Base-by-base conservation (phyloP, 2,888 invertebrate genomes). In the Polydrusus cervinus region DNA sequence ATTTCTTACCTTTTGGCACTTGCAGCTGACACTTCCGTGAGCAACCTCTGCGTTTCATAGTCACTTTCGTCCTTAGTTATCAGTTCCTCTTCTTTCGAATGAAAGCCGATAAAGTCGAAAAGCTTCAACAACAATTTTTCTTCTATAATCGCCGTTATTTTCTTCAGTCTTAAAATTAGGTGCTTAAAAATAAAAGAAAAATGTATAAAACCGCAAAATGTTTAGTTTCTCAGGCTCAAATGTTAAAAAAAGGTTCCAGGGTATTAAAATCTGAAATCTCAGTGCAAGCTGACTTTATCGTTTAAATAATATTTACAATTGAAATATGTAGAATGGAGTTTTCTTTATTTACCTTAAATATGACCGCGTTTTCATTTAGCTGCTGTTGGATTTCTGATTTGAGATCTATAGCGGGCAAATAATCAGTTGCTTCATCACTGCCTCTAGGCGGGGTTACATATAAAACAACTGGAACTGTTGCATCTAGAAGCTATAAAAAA, bases 71-170 rank as follows among this genome's bases (percentile, higher is more conserved):
- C 94, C 10, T 85, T 83, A 53, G 77, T 86, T 34, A 87, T 86
- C 1, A 89, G 88, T 49, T 90, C 89, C 76, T 91, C 91, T 40
- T 89, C 87, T 77, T 91, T 91, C 10, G 88, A 85, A 67, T 83
- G 82, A 20, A 84, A 78, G 38, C 90, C 91, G 76, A 91, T 86
- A 78, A 92, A 92, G 8, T 90, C 88, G 78, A 91, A 90, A 83
- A 95, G 85, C 85, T 95, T 94, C 80, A 95, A 89, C 38, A 97
- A 89, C 38, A 96, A 87, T 72, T 91, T 90, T 86, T 99, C 99
- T 84, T 99, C 99, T 11, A 99, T 88, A 74, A 95, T 92, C 10
- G 98, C 89, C 47, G 94, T 94, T 74, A 97, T 89, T 69, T 96
- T 95, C 67, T 95, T 93, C 70, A 97, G 88, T 77, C 93, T 92